phyloP scores from a whole-genome alignment of 2,113 vertebrate genomes.

The Strix aluco region DNA sequence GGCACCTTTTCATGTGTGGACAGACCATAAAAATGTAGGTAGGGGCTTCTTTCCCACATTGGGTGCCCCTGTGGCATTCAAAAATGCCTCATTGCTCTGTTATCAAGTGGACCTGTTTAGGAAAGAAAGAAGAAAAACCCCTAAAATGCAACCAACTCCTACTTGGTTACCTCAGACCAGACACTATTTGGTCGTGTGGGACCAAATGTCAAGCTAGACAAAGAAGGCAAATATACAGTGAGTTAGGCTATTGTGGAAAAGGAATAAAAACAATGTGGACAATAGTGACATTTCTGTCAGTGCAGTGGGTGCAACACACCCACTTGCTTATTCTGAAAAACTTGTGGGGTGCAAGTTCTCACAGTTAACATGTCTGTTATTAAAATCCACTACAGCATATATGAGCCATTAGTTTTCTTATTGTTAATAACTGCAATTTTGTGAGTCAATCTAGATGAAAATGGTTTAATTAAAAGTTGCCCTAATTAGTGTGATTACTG shows the following conservation, averaged over 20 bases:
- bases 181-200: background rate
- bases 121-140: background rate
- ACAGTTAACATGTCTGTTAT: background rate
- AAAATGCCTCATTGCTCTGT: background rate
- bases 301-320: conserved; percentile 52
- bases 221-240: conserved; percentile 20
- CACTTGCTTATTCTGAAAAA: background rate
- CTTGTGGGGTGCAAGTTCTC: background rate
- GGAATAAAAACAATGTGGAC: background rate
- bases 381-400: background rate
- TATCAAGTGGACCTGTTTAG: background rate
- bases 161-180: conserved; percentile 7
- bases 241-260: conserved; percentile 38
- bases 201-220: conserved; percentile 63
- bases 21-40: conserved; percentile 22
- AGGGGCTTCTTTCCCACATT: conserved; percentile 10
- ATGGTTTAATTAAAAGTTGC: conserved; percentile 29
- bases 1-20: conserved; percentile 51
- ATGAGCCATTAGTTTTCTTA: background rate
- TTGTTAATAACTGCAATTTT: background rate
- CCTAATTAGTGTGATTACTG: conserved; percentile 20
- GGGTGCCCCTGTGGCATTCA: background rate
- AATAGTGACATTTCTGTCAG: conserved; percentile 53
- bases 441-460: conserved; percentile 11
- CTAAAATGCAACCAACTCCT: background rate